Conservation (phyloP, 2,113 vertebrate genomes). For the Octodon degus region DNA sequence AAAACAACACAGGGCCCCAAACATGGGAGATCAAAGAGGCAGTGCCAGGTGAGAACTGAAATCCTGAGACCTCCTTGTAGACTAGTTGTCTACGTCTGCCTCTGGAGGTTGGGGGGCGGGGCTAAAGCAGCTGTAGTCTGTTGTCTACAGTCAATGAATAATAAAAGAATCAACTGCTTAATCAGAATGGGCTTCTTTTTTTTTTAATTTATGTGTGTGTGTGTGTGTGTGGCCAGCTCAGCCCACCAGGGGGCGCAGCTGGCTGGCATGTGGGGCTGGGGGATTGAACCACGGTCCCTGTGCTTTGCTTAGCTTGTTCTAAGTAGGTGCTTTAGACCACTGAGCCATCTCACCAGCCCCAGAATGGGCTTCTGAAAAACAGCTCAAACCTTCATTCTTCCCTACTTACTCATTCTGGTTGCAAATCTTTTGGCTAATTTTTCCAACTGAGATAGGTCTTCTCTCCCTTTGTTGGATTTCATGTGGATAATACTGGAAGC, state of each 20-base stretch:
- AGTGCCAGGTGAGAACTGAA: neutral
- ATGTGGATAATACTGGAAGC: neutral
- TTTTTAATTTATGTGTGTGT: too few relatives aligned
- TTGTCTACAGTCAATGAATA: neutral
- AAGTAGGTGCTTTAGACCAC: too few relatives aligned
- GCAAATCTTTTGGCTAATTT: neutral
- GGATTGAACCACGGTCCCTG: too few relatives aligned
- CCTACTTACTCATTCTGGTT: neutral
- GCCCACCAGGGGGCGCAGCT: too few relatives aligned
- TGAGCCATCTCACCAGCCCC: too few relatives aligned
- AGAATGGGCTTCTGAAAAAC: neutral
- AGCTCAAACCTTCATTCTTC: neutral
- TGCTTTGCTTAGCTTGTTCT: too few relatives aligned
- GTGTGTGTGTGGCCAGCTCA: too few relatives aligned
- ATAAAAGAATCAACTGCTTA: neutral
- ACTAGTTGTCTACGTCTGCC: neutral
- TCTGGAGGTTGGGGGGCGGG: neutral
- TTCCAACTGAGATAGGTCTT: neutral
- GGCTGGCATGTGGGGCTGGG: too few relatives aligned
- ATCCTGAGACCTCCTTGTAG: neutral
- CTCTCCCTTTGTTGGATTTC: neutral
- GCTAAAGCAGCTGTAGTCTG: neutral
- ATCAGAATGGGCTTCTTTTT: neutral
- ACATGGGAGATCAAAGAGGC: neutral
- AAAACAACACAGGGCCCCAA: neutral